Conservation (phyloP, 2,113 vertebrate species). For the Deroptyus accipitrinus region DNA sequence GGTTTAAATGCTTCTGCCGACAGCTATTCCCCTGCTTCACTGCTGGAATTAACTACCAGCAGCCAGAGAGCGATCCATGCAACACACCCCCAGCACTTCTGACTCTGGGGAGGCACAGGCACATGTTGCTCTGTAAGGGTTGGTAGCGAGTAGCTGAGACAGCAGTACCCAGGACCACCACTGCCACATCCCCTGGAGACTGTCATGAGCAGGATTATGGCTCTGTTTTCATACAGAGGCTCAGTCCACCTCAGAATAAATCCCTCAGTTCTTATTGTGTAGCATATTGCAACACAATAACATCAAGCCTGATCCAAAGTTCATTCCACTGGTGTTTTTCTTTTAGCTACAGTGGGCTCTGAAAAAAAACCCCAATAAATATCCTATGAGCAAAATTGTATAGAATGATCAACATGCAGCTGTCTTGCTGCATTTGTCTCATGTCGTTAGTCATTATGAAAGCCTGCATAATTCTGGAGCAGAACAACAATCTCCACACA, state of each 20-base stretch:
- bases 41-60: background rate
- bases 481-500: slow-evolving; percentile 12
- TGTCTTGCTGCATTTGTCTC: slow-evolving; percentile 8
- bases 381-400: background rate
- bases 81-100: background rate
- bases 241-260: background rate
- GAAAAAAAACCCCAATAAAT: background rate
- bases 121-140: background rate
- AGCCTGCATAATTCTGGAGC: slow-evolving; percentile 29
- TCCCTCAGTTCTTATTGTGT: background rate
- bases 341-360: background rate
- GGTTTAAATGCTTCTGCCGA: background rate
- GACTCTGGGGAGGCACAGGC: background rate
- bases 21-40: background rate
- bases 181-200: background rate
- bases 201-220: background rate
- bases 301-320: background rate
- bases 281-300: background rate
- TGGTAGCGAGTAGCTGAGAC: background rate
- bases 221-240: fast-evolving
- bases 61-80: fast-evolving
- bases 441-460: background rate
- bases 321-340: background rate
- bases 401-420: slow-evolving; percentile 7
- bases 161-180: background rate